Conservation (phyloP, 2,113 vertebrate species). For the Leptosomus discolor region DNA sequence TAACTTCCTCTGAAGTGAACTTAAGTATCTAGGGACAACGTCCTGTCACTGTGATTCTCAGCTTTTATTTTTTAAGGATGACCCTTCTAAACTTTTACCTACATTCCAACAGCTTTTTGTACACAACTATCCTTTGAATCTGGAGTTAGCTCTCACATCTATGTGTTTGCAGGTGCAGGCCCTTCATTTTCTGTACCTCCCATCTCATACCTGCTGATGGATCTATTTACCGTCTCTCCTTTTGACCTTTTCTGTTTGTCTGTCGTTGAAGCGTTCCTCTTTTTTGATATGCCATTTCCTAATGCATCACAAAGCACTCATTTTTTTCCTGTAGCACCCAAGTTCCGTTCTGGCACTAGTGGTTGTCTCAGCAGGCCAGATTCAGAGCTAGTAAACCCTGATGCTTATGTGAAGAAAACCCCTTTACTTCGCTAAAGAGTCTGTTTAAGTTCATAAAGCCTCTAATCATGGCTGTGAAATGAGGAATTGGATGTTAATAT, state of each 20-base stretch:
- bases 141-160: neutral
- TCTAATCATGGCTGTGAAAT: constrained; percentile 52
- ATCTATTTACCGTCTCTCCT: neutral
- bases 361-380: neutral
- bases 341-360: neutral
- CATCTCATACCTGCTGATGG: neutral
- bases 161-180: neutral
- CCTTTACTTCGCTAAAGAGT: neutral
- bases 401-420: neutral
- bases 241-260: neutral
- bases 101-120: neutral
- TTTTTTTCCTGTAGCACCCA: neutral
- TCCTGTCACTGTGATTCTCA: neutral
- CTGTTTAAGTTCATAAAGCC: constrained; percentile 33
- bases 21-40: neutral
- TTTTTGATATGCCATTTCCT: neutral
- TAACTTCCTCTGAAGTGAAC: neutral
- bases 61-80: neutral
- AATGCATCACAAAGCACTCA: neutral
- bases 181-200: neutral
- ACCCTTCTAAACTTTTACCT: neutral
- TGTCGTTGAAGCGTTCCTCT: neutral
- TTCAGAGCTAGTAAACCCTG: neutral
- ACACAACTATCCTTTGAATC: neutral
- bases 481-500: constrained; percentile 40